Percentiles rank a stretch among this genome's conserved stretches.
These are phyloP conservation scores for Tinea pellionella DNA, from an alignment of 2,888 invertebrate genomes.

Conservation along the genomic window DNA sequence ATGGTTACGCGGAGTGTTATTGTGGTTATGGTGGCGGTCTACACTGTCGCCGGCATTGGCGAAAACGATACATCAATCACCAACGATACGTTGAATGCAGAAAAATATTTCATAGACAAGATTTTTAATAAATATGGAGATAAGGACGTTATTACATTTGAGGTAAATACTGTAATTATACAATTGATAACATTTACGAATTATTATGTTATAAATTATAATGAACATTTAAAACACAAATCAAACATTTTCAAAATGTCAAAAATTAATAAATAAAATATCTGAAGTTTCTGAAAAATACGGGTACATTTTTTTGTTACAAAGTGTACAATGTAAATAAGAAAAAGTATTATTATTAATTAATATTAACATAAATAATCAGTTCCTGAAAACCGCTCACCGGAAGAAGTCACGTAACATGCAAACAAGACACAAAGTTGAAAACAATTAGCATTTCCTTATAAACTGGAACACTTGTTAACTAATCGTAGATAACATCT, in stretches of 20 bases:
- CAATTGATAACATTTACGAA: not conserved
- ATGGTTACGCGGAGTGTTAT: conserved; percentile 1
- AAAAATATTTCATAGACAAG: conserved; percentile 61
- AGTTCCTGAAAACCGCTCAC: no score
- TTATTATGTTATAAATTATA: not conserved
- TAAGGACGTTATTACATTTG: conserved; percentile 66
- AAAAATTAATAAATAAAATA: no score
- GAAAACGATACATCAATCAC: conserved; percentile 9
- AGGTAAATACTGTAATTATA: conserved; percentile 40
- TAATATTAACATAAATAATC: no score
- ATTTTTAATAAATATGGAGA: conserved; percentile 70
- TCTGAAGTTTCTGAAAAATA: no score
- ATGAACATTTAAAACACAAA: no score
- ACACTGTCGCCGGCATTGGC: not conserved
- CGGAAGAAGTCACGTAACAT: not conserved
- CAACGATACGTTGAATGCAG: conserved; percentile 44
- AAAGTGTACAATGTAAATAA: no score
- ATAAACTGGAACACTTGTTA: not conserved
- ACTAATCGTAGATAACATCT: not conserved
- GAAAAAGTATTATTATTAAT: no score
- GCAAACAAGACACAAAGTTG: not conserved
- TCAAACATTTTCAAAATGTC: no score
- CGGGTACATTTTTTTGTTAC: no score
- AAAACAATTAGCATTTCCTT: not conserved
- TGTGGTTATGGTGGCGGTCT: conserved; percentile 3